Percentiles rank a stretch among this genome's conserved stretches.
Evolutionary conservation across 2,113 vertebrate species (phyloP).

Genomic region (Percopsis transmontana): DNA sequence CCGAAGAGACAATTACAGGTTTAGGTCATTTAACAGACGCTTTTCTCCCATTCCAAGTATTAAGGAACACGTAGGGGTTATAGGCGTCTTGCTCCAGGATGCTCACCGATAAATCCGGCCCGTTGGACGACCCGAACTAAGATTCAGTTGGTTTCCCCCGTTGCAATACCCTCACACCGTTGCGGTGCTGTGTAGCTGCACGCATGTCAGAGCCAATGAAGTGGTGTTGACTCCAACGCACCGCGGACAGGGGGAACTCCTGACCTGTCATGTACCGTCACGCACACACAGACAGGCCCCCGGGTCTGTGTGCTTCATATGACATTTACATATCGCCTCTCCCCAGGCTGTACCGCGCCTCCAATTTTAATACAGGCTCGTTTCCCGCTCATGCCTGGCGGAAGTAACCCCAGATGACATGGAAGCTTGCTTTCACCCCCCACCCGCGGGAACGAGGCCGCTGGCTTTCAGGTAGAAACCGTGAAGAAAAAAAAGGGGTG

Average conservation of each 20-base stretch:
- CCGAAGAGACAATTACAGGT: no score
- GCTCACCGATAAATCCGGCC: no score
- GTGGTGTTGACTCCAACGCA: conserved; percentile 47
- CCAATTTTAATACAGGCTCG: conserved; percentile 69
- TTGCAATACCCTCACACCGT: no score
- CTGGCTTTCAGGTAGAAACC: conserved; percentile 54
- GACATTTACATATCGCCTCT: conserved; percentile 76
- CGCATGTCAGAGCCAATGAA: conserved; percentile 31
- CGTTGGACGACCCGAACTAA: no score
- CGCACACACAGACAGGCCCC: conserved; percentile 55
- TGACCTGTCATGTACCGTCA: conserved; percentile 63
- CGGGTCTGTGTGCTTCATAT: conserved; percentile 68
- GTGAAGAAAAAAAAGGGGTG: conserved; percentile 57
- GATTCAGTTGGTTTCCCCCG: no score
- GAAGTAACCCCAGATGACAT: conserved; percentile 65
- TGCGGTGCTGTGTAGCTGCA: not conserved
- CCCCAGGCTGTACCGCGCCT: conserved; percentile 66
- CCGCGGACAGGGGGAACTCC: conserved; percentile 27
- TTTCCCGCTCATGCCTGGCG: conserved; percentile 66
- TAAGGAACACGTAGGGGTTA: no score
- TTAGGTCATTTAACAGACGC: no score
- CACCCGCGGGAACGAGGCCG: conserved; percentile 46
- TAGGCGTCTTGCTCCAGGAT: no score
- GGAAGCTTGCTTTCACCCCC: conserved; percentile 54
- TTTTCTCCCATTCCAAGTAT: no score